Evolutionary conservation across 2,888 invertebrate genomes (phyloP).

Genomic region (Chrysolina oricalcia): DNA sequence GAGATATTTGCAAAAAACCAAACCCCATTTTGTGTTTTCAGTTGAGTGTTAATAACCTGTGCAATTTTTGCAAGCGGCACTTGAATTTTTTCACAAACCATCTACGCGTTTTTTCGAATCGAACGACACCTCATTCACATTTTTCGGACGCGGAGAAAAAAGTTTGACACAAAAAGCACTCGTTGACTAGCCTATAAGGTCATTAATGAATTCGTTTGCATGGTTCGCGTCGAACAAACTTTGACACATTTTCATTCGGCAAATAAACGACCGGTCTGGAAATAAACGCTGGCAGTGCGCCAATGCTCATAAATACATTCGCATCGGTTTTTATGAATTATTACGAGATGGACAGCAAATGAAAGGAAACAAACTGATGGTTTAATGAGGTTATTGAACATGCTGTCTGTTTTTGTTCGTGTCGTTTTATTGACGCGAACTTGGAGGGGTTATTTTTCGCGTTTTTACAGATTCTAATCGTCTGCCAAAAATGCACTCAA

Average conservation of each 20-base stretch:
- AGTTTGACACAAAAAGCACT: too few relatives aligned
- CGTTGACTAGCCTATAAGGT: too few relatives aligned
- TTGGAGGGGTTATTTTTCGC: not conserved
- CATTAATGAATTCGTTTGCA: conserved; percentile 13
- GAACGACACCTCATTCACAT: too few relatives aligned
- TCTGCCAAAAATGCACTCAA: not conserved
- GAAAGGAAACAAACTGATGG: conserved; percentile 4
- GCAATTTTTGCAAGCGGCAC: too few relatives aligned
- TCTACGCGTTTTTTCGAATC: too few relatives aligned
- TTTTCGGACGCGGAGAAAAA: too few relatives aligned
- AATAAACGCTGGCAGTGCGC: conserved; percentile 8
- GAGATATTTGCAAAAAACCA: too few relatives aligned
- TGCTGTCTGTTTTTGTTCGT: not conserved
- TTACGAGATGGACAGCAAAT: conserved; percentile 5
- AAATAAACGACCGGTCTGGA: conserved; percentile 6
- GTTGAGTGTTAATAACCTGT: too few relatives aligned
- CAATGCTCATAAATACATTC: conserved; percentile 18
- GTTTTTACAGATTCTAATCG: not conserved
- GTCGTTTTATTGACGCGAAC: not conserved
- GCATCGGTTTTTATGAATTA: conserved; percentile 8
- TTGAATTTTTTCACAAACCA: too few relatives aligned
- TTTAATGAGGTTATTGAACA: conserved; percentile 10
- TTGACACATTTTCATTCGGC: conserved; percentile 16
- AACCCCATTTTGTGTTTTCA: too few relatives aligned
- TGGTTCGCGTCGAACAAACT: conserved; percentile 8